phyloP scores from a whole-genome alignment of 2,113 vertebrate genomes.

The Alouatta palliata region DNA sequence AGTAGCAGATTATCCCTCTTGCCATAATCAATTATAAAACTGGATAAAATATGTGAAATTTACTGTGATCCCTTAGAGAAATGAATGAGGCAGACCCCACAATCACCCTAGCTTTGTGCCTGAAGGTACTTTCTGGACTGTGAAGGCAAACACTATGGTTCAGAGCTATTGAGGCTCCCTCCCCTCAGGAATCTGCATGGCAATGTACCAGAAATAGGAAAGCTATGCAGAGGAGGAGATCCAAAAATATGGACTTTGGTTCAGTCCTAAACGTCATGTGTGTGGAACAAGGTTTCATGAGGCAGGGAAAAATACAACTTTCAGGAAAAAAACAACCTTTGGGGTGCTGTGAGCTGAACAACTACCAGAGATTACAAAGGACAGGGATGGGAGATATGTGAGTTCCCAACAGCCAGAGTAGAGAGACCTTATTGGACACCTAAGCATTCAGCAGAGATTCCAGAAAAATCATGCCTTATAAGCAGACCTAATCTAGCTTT shows the following conservation, averaged over 20 bases:
- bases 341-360: neutral
- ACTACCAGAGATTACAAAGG: neutral
- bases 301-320: neutral
- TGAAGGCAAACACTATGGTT: neutral
- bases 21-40: neutral
- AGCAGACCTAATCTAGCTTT: neutral
- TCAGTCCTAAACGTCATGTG: neutral
- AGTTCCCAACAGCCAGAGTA: neutral
- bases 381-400: neutral
- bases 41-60: neutral
- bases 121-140: neutral
- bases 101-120: neutral
- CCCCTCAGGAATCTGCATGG: neutral
- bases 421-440: neutral
- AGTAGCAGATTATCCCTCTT: neutral
- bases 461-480: neutral
- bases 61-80: neutral
- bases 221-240: neutral
- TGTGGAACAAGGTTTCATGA: neutral
- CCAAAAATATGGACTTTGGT: neutral
- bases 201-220: neutral
- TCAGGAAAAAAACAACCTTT: neutral
- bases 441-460: neutral
- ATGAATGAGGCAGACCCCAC: neutral
- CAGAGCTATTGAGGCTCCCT: neutral